phyloP scores from a whole-genome alignment of 2,113 vertebrate genomes.

The Agapornis roseicollis region DNA sequence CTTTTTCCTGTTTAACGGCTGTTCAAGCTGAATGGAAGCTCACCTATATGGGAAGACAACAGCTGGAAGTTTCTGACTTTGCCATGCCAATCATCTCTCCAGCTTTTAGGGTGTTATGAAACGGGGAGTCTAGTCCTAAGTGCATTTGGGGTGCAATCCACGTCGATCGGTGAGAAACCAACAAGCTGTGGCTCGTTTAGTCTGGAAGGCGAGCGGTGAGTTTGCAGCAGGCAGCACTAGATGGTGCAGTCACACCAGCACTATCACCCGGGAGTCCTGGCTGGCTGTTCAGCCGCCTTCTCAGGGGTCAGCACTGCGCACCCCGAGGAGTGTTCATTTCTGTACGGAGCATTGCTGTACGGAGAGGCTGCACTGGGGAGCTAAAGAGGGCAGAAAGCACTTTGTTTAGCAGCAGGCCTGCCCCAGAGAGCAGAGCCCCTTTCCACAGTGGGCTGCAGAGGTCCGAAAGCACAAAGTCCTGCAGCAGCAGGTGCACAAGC shows the following conservation, averaged over 20 bases:
- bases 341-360: rapidly evolving
- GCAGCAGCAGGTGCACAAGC: not conserved
- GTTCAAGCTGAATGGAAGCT: not conserved
- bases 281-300: not conserved
- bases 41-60: not conserved
- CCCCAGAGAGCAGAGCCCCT: not conserved
- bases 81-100: not conserved
- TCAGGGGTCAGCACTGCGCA: rapidly evolving
- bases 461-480: rapidly evolving
- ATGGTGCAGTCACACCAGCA: not conserved
- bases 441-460: rapidly evolving
- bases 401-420: not conserved
- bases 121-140: rapidly evolving
- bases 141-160: rapidly evolving
- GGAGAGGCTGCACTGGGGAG: not conserved
- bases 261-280: not conserved
- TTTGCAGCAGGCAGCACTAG: not conserved
- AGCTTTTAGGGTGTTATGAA: not conserved
- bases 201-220: not conserved
- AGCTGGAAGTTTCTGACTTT: not conserved
- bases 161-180: rapidly evolving
- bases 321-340: not conserved
- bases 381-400: not conserved
- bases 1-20: not conserved
- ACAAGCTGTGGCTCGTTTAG: rapidly evolving